Conservation (phyloP, 2,113 vertebrate genomes). For the Tetraodon nigroviridis region DNA sequence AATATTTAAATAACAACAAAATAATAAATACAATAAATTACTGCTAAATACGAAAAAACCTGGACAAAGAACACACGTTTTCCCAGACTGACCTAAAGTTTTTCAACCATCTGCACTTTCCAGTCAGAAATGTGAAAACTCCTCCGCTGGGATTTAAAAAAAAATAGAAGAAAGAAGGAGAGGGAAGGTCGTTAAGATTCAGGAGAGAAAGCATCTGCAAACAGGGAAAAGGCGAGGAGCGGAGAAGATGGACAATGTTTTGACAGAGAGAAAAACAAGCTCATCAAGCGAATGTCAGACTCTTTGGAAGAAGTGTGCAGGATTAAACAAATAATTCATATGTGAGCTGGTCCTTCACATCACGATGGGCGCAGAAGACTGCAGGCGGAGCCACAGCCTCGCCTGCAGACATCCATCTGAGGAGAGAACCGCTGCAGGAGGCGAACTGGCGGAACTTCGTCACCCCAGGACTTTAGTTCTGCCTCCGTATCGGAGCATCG, state of each 20-base stretch:
- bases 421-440: conserved; percentile 50
- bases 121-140: no score
- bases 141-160: background rate
- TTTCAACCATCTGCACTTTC: no score
- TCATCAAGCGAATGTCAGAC: conserved; percentile 5
- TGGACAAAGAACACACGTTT: no score
- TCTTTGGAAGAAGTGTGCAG: background rate
- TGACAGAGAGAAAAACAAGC: conserved; percentile 15
- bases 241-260: conserved; percentile 13
- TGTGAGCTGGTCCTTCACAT: background rate
- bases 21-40: conserved; percentile 26
- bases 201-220: background rate
- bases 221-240: background rate
- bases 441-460: conserved; percentile 49
- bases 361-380: background rate
- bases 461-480: conserved; percentile 38
- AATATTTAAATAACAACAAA: background rate
- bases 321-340: background rate
- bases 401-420: conserved; percentile 62
- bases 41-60: conserved; percentile 10
- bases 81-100: no score
- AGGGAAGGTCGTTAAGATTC: conserved; percentile 8
- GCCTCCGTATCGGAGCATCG: conserved; percentile 33
- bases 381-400: conserved; percentile 21
- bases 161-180: background rate